Base-by-base conservation (phyloP, 23 tunicate species). In the Phallusia fumigata region DNA sequence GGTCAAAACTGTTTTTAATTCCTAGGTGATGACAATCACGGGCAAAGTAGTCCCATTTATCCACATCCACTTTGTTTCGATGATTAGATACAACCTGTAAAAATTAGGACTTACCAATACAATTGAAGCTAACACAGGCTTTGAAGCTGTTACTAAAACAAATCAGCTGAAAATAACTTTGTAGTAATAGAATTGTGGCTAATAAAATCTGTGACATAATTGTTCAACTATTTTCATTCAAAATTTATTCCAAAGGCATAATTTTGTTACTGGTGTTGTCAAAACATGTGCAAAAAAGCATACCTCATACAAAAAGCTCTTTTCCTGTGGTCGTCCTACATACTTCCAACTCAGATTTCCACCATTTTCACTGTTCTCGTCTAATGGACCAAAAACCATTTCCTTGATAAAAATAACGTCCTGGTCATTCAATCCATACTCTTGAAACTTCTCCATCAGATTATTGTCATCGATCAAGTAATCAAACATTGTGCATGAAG, bases 41-140 rank as follows among this genome's bases (percentile, higher is more conserved):
- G 18, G 98, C 98, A 82, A 93, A 85, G 52, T 93, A 93, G 73
- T 93, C 98, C 98, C 98, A 93, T 53, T 93, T 93, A 84, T 93
- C 98, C 0, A 93, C 98, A 81, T 93, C 98, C 33, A 93, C 93
- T 45, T 77, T 77, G 74, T 93, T 93, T 24, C 81, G 64, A 35
- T 88, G 65, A 53, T 93, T 93, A 0, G 98, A 93, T 8, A 92
- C 80, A 81, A 92, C 87, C 81, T 86, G n/a, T 58, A 21, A 24
- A 24, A 58, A 6, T 21, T 58, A 58, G 15, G 13, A 22, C 28
- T 1, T 58, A 58, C 8, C 13, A 6, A 58, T 16, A 58, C 28
- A 58, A 16, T 58, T 58, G 10, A 10, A 40, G 47, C 47, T 40
- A 10, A 3, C 47, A 3, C n/a, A 10, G 47, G 47, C 47, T 40